Evolutionary conservation across 2,113 vertebrate species (phyloP).

Genomic region (Periophthalmus modestus): DNA sequence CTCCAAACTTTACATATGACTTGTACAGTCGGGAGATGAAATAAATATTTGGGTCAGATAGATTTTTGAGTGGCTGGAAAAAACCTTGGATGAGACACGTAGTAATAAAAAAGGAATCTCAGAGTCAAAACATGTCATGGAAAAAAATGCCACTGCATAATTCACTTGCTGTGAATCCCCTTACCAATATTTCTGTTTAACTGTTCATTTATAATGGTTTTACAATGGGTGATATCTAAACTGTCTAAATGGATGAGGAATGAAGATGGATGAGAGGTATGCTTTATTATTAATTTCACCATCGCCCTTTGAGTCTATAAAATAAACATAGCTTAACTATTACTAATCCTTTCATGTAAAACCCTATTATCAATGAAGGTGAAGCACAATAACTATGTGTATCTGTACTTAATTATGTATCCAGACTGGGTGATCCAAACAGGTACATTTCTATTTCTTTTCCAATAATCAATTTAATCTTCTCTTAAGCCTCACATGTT

Average conservation of each 20-base stretch:
- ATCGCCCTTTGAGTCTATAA: neutral
- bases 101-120: slow-evolving; percentile 14
- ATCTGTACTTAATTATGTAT: too few relatives aligned
- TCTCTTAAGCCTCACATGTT: too few relatives aligned
- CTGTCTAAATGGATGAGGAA: neutral
- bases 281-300: too few relatives aligned
- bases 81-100: neutral
- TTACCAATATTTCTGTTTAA: neutral
- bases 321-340: too few relatives aligned
- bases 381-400: too few relatives aligned
- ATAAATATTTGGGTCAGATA: neutral
- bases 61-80: neutral
- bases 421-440: too few relatives aligned
- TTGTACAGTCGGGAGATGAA: slow-evolving; percentile 1
- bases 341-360: too few relatives aligned
- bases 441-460: too few relatives aligned
- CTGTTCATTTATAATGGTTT: too few relatives aligned
- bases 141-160: neutral
- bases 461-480: too few relatives aligned
- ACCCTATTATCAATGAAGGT: too few relatives aligned
- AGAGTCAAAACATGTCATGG: slow-evolving; percentile 17
- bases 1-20: slow-evolving; percentile 31
- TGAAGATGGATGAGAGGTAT: too few relatives aligned
- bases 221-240: neutral
- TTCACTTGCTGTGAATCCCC: neutral